Conservation (phyloP, 2,797 vertebrate species). For the Neopelma chrysocephalum region DNA sequence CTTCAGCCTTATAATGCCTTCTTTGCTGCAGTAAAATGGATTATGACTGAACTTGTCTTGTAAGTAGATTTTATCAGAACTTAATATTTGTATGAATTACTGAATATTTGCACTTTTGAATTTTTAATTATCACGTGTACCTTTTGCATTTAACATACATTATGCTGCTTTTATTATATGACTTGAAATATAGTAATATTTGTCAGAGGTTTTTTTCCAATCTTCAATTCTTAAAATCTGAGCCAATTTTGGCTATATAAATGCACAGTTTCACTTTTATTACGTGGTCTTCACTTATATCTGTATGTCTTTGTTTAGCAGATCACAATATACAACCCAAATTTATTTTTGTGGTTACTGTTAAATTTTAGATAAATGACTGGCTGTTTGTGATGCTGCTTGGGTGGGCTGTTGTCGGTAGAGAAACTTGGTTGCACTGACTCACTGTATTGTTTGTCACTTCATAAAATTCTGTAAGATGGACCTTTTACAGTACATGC, state of each 20-base stretch:
- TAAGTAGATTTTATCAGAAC: slow-evolving; percentile 79
- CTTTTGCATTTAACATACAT: slow-evolving; percentile 4
- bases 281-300: not conserved
- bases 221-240: slow-evolving; percentile 11
- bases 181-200: not conserved
- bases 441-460: slow-evolving; percentile 10
- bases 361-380: slow-evolving; percentile 57
- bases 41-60: slow-evolving; percentile 95
- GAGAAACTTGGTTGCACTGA: not conserved
- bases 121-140: not conserved
- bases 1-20: slow-evolving; percentile 93
- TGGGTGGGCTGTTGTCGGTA: slow-evolving; percentile 80
- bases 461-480: not conserved
- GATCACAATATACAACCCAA: slow-evolving; percentile 45
- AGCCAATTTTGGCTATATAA: not conserved
- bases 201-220: not conserved
- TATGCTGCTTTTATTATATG: not conserved
- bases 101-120: not conserved
- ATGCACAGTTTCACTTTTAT: slow-evolving; percentile 49
- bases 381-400: slow-evolving; percentile 57
- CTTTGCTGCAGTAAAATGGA: slow-evolving; percentile 91
- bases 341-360: slow-evolving; percentile 74
- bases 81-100: not conserved
- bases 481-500: not conserved
- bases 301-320: slow-evolving; percentile 68